phyloP scores from a whole-genome alignment of 2,113 vertebrate species.

The Bos taurus region DNA sequence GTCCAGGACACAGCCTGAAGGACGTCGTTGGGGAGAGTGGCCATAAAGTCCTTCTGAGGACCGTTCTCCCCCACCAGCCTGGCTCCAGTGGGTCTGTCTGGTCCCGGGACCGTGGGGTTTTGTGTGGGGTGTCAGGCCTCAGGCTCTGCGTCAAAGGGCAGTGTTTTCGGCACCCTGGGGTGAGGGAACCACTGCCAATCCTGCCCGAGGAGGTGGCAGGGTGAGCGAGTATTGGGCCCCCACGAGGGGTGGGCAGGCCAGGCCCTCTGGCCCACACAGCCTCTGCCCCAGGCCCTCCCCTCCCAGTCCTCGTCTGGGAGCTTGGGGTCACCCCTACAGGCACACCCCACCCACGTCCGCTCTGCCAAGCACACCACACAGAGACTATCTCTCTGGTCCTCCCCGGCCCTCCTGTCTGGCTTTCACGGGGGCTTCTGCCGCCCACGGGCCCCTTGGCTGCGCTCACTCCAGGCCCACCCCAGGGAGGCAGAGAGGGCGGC shows the following conservation, averaged over 20 bases:
- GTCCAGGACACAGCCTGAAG: neutral
- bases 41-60: constrained; percentile 27
- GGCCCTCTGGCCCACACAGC: neutral
- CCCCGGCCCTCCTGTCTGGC: fast-evolving
- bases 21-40: neutral
- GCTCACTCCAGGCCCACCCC: neutral
- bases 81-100: neutral
- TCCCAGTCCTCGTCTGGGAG: neutral
- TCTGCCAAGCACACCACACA: fast-evolving
- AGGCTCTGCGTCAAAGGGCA: neutral
- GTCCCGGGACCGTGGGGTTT: fast-evolving
- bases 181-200: neutral
- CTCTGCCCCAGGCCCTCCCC: neutral
- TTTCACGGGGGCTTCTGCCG: neutral
- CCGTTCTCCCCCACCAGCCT: neutral
- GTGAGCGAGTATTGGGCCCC: neutral
- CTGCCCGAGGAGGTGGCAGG: fast-evolving
- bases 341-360: neutral
- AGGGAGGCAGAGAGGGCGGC: neutral
- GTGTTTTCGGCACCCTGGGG: neutral
- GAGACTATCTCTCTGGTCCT: neutral
- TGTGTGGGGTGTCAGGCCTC: neutral
- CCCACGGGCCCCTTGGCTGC: fast-evolving
- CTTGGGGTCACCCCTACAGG: neutral
- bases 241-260: neutral